Base-by-base conservation (phyloP, 2,888 invertebrate species). In the Nasonovia ribisnigri region DNA sequence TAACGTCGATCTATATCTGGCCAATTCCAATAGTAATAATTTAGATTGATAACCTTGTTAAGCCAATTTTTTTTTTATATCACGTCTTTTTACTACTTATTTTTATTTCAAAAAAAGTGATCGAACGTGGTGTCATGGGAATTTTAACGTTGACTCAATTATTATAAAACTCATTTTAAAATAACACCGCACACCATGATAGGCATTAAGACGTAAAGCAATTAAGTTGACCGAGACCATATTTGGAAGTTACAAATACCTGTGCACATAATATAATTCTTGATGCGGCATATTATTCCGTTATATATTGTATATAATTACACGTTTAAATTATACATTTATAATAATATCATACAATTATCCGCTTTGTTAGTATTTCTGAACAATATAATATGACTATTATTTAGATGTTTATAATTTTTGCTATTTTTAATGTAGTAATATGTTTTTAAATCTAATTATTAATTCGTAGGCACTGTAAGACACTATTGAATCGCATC, bases 241-340 rank as follows among this genome's bases (percentile, higher is more conserved):
- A 90, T 67, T 90, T 90, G 90, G 90, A 67, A 90, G 67, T 67
- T 36, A 90, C n/a, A n/a, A 46, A 48, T 60, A 77, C n/a, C 48
- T 13, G 67, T 5, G 90, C 90, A 20, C 90, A 46, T 86, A 36
- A 77, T 36, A 11, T 11, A 11, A 77, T 3, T 77, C 36, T 77
- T 36, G 36, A 77, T 36, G 57, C 26, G 36, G 36, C 16, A 20
- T 20, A 77, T 36, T 77, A 77, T 20, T 77, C 77, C 36, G 77
- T 77, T 77, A 36, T 42, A 36, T 20, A 36, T 77, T 60, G 8
- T 26, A 26, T 13, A 13, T 77, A 8, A 67, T 36, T 36, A 67
- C 36, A 16, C 36, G 5, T 67, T n/a, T n/a, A n/a, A n/a, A n/a
- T n/a, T n/a, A n/a, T n/a, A n/a, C n/a, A n/a, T n/a, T n/a, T n/a